Base-by-base conservation (phyloP, 2,113 vertebrate genomes). In the Hemicordylus capensis region DNA sequence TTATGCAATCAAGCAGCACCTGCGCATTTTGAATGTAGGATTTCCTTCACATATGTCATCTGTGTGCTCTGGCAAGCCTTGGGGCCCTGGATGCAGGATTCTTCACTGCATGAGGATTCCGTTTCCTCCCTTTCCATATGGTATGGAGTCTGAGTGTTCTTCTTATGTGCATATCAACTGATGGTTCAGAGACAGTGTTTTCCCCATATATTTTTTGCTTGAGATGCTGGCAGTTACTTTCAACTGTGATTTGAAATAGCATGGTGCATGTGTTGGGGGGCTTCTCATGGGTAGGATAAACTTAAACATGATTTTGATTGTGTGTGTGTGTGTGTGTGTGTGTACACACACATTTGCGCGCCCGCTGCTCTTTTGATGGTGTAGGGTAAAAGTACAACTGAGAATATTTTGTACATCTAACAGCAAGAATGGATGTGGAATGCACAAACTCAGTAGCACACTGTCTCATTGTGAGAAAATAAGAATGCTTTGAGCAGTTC, bases 401-500 rank as follows among this genome's bases (percentile, higher is more conserved):
- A 78, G 48, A 78, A n/a, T 37, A 0, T 0, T 34, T 6, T 70
- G 24, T 17, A 39, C 48, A 4, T 70, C 26, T 26, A 17, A 26
- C 11, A 39, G 46, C 46, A 76, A 26, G 39, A 69, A 59, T 44
- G 51, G 37, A 24, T 17, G 17, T 22, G 14, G 17, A 24, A 39
- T 69, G 12, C n/a, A 15, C 6, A 39, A 10, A 39, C 12, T 66
- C 24, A 15, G 19, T 69, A 48, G 59, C 37, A 69, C 39, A 4
- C 20, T 69, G 28, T 87, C 87, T 63, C 83, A 87, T 80, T 87
- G 85, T 39, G 48, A 76, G 87, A 87, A 80, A 87, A 44, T 86
- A 84, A 91, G 88, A 85, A 89, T 82, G 76, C 90, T 86, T 90
- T 93, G 89, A 76, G 79, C 26, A 58, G 39, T n/a, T 24, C n/a